Evolutionary conservation across 2,888 invertebrate genomes (phyloP).

Genomic region (Quadroppia sp.): DNA sequence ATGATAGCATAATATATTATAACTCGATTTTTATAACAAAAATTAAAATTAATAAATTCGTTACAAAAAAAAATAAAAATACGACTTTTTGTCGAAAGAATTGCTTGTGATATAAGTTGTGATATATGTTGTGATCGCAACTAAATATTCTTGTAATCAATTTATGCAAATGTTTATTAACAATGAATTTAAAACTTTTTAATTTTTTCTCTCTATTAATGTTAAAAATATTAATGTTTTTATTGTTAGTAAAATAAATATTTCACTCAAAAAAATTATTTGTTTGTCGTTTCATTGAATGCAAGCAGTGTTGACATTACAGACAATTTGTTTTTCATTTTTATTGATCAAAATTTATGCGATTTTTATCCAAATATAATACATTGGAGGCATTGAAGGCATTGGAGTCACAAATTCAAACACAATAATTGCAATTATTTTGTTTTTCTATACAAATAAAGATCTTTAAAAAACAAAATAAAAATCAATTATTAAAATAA

Average conservation of each 20-base stretch:
- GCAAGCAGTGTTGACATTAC: neutral
- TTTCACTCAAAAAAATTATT: too few species aligned
- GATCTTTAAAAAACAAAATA: too few species aligned
- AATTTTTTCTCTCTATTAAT: neutral
- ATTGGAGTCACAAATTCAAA: neutral
- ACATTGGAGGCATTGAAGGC: neutral
- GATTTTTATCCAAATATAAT: conserved; percentile 4
- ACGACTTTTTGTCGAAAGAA: neutral
- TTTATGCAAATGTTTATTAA: conserved; percentile 15
- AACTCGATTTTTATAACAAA: neutral
- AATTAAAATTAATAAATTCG: conserved; percentile 6
- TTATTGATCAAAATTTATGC: conserved; percentile 11
- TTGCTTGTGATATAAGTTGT: too few species aligned
- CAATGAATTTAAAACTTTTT: neutral
- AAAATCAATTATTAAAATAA: too few species aligned
- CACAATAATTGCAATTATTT: too few species aligned
- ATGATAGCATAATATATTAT: conserved; percentile 25
- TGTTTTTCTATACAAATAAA: too few species aligned
- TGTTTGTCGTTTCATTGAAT: neutral
- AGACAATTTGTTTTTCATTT: neutral
- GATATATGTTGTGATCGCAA: neutral
- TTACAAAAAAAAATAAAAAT: neutral
- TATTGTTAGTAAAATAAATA: too few species aligned
- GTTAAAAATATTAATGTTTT: conserved; percentile 3
- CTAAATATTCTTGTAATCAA: neutral